Conservation (phyloP, 2,888 invertebrate species). For the Junonia oenone region DNA sequence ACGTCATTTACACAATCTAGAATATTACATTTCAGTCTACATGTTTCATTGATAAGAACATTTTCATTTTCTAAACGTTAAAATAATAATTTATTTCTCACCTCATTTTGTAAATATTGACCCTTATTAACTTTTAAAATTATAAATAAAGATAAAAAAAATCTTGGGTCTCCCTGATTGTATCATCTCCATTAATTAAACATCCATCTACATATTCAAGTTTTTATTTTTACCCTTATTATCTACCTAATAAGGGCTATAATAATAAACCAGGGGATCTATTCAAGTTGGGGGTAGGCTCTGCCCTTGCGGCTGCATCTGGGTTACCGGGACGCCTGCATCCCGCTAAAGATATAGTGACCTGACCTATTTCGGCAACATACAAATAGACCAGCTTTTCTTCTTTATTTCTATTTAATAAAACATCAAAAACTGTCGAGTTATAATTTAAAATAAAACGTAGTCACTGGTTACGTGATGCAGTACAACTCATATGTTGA, state of each 20-base stretch:
- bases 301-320: slow-evolving; percentile 57
- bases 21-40: too few relatives aligned
- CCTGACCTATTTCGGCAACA: slow-evolving; percentile 61
- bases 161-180: too few relatives aligned
- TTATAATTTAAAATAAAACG: background rate
- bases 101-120: too few relatives aligned
- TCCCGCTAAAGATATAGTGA: slow-evolving; percentile 47
- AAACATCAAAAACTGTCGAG: background rate
- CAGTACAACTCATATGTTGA: too few relatives aligned
- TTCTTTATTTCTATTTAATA: background rate
- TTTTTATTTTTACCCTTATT: background rate
- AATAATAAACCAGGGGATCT: slow-evolving; percentile 30
- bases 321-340: slow-evolving; percentile 64
- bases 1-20: too few relatives aligned
- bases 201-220: too few relatives aligned
- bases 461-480: too few relatives aligned
- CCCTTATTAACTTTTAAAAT: too few relatives aligned
- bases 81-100: too few relatives aligned
- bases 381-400: slow-evolving; percentile 36
- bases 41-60: background rate
- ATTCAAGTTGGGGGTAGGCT: slow-evolving; percentile 25
- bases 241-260: background rate
- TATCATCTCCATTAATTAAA: too few relatives aligned
- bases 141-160: too few relatives aligned
- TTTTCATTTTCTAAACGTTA: too few relatives aligned